Conservation (phyloP, 1,140 invertebrate genomes). For the Sycophaga agraensis region DNA sequence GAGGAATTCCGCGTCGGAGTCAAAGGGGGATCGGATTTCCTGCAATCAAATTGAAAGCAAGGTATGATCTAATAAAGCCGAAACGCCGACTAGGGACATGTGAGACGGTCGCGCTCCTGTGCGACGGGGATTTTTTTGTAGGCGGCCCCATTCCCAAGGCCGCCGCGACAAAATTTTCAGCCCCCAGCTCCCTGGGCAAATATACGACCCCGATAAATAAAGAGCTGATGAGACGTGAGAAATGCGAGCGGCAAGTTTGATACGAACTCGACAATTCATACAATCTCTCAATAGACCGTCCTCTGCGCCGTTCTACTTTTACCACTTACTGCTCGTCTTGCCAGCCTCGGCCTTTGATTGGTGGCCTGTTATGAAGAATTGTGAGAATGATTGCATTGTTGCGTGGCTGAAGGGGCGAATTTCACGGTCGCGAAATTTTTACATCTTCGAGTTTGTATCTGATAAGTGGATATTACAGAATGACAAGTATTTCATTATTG, state of each 20-base stretch:
- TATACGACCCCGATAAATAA: constrained; percentile 13
- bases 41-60: constrained; percentile 47
- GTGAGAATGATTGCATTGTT: no score
- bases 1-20: neutral
- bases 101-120: constrained; percentile 18
- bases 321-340: no score
- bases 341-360: no score
- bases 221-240: constrained; percentile 18
- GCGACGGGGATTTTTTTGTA: constrained; percentile 14
- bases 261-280: no score
- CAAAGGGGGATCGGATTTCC: constrained; percentile 40
- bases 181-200: constrained; percentile 28
- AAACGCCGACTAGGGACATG: constrained; percentile 34
- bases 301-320: no score
- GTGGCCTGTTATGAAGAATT: no score
- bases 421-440: no score
- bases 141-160: neutral
- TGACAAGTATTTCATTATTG: no score
- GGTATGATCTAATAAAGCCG: constrained; percentile 45
- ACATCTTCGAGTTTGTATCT: no score
- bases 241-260: constrained; percentile 12
- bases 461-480: no score
- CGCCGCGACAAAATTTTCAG: constrained; percentile 31
- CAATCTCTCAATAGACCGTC: no score
- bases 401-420: no score